These are phyloP conservation scores for Itoplectis maculator DNA, from an alignment of 2,888 invertebrate genomes.

Conservation along the genomic window DNA sequence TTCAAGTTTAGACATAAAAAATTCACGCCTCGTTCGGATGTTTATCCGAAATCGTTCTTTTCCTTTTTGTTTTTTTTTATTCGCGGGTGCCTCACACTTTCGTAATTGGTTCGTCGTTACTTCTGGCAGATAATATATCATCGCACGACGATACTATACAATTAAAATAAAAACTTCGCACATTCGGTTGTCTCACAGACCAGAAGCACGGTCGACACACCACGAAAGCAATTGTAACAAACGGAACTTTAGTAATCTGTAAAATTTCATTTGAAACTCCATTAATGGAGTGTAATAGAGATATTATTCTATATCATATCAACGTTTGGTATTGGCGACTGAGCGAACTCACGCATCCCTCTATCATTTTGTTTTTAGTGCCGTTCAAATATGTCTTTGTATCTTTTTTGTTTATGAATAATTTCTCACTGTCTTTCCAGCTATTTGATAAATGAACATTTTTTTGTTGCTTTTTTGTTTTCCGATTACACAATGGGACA, in stretches of 20 bases:
- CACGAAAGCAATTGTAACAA: conserved; percentile 60
- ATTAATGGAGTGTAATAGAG: conserved; percentile 52
- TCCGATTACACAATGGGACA: conserved; percentile 50
- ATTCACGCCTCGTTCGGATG: conserved; percentile 49
- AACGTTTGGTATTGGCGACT: conserved; percentile 64
- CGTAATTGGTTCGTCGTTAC: conserved; percentile 46
- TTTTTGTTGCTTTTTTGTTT: conserved; percentile 20
- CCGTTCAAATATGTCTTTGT: conserved; percentile 61
- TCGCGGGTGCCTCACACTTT: conserved; percentile 56
- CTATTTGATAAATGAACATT: conserved; percentile 49
- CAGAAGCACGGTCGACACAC: conserved; percentile 45
- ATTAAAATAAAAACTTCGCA: conserved; percentile 25
- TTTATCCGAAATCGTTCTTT: conserved; percentile 37
- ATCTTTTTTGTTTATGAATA: conserved; percentile 24
- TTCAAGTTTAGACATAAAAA: conserved; percentile 63
- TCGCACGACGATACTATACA: conserved; percentile 22
- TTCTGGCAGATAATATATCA: conserved; percentile 49
- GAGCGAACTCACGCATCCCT: conserved; percentile 40
- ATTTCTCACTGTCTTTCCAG: conserved; percentile 29
- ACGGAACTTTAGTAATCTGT: conserved; percentile 53
- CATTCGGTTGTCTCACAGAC: conserved; percentile 27
- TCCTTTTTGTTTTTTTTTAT: conserved; percentile 5
- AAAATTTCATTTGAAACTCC: conserved; percentile 59
- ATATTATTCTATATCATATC: conserved; percentile 62
- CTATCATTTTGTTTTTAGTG: conserved; percentile 54